A percentile compares a stretch with the other conserved stretches of the same genome.
Evolutionary conservation across 2,797 vertebrate species (phyloP).

Genomic region (Eulemur albifrons): DNA sequence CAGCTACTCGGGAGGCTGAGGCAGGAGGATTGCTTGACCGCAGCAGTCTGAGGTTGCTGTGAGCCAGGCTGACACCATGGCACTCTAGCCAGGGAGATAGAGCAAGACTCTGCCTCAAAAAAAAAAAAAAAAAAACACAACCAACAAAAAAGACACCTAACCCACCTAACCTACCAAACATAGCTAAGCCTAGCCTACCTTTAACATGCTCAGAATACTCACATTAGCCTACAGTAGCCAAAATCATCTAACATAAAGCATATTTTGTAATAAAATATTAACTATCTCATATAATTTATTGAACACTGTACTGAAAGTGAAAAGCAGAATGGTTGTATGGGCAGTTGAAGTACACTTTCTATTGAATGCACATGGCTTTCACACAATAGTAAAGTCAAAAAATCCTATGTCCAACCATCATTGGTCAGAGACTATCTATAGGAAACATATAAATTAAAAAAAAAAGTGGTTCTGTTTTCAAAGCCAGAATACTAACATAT

Average conservation of each 20-base stretch:
- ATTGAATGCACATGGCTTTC: not conserved
- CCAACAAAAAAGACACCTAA: not conserved
- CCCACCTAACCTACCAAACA: not conserved
- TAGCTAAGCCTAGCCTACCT: not conserved
- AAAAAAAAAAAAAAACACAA: too few species aligned
- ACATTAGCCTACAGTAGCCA: not conserved
- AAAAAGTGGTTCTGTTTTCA: not conserved
- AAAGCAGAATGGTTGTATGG: not conserved
- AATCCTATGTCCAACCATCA: not conserved
- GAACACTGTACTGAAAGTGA: not conserved
- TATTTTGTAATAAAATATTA: not conserved
- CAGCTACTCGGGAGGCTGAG: too few species aligned
- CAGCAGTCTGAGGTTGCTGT: too few species aligned
- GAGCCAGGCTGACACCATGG: too few species aligned
- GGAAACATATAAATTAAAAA: not conserved
- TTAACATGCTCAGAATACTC: not conserved
- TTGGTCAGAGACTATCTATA: not conserved
- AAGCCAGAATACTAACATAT: not conserved
- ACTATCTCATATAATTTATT: not conserved
- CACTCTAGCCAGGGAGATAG: too few species aligned
- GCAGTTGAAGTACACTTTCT: not conserved
- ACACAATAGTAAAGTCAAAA: not conserved
- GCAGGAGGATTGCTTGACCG: too few species aligned
- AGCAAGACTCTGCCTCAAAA: too few species aligned
- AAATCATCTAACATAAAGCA: not conserved